Percentiles rank a stretch among this genome's conserved stretches.
Evolutionary conservation across 1,140 invertebrate species (phyloP).

Genomic region (Elymnias hypermnestra): DNA sequence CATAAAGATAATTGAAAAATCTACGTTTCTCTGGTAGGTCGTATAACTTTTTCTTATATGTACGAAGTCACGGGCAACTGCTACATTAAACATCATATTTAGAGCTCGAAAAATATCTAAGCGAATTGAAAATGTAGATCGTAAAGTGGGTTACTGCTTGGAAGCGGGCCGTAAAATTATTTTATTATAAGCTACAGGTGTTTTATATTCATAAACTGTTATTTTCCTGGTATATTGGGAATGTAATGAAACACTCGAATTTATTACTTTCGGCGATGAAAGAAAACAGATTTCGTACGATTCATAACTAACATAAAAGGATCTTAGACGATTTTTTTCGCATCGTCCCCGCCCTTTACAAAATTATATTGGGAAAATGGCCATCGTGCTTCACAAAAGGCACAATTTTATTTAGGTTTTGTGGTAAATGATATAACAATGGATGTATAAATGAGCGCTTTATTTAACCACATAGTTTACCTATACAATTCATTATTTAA

Average conservation of each 20-base stretch:
- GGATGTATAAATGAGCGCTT: not conserved
- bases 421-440: conserved; percentile 1
- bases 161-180: conserved; percentile 14
- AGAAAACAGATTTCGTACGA: conserved; percentile 13
- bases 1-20: no score
- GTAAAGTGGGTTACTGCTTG: conserved; percentile 7
- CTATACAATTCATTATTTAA: no score
- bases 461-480: not conserved
- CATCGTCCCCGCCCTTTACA: no score
- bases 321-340: conserved; percentile 1
- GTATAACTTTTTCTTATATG: no score
- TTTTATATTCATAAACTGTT: conserved; percentile 14
- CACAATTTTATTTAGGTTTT: not conserved
- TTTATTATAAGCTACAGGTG: conserved; percentile 18
- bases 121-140: conserved; percentile 13
- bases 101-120: conserved; percentile 7
- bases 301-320: conserved; percentile 7
- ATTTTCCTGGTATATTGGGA: conserved; percentile 7
- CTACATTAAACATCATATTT: no score
- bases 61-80: no score
- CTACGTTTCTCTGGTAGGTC: no score
- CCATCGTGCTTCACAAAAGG: not conserved
- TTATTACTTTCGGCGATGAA: conserved; percentile 6
- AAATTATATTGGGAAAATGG: not conserved
- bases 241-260: conserved; percentile 6